Percentiles rank a stretch among this genome's conserved stretches.
phyloP scores from a whole-genome alignment of 2,113 vertebrate genomes.

The Axis porcinus region DNA sequence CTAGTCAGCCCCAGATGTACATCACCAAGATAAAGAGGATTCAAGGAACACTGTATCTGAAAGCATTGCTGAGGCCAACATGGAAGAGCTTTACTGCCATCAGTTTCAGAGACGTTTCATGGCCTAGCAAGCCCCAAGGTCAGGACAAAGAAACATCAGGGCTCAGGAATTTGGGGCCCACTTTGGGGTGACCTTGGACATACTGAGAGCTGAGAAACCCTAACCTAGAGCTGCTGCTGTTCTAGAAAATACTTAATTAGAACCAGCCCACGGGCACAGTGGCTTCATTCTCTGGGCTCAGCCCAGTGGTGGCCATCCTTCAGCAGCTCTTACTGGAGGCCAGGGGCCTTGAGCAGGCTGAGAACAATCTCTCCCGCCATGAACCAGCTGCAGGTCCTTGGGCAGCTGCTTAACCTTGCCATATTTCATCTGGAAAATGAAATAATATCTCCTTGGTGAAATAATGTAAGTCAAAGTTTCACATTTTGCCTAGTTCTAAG shows the following conservation, averaged over 20 bases:
- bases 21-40: neutral
- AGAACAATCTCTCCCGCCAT: neutral
- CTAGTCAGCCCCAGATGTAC: neutral
- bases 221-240: neutral
- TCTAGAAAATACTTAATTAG: neutral
- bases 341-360: neutral
- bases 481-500: neutral
- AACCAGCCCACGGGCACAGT: neutral
- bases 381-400: neutral
- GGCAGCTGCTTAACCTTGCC: neutral
- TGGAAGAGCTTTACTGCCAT: neutral
- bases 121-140: neutral
- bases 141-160: neutral
- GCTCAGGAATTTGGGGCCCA: neutral
- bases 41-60: neutral
- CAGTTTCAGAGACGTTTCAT: neutral
- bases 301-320: neutral
- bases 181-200: neutral
- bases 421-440: neutral
- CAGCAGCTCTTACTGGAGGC: neutral
- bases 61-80: neutral
- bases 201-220: neutral
- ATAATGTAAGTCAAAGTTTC: neutral
- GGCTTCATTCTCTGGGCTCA: neutral
- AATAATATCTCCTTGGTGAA: neutral